Evolutionary conservation across 2,113 vertebrate species (phyloP).

Genomic region (Phyllostomus discolor): DNA sequence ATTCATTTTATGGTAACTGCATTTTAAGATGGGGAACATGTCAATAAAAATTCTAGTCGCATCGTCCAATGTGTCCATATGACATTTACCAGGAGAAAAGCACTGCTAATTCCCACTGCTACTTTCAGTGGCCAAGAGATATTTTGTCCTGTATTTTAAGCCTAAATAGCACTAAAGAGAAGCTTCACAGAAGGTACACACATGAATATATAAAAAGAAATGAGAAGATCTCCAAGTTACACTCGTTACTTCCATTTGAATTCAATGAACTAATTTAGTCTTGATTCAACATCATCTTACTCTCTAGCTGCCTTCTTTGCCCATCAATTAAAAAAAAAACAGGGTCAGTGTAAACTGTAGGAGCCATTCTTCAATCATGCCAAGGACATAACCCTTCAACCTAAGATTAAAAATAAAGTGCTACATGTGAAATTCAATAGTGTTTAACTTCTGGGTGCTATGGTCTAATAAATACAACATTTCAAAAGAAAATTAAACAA

Average conservation of each 20-base stretch:
- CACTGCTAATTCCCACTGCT: neutral
- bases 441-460: constrained; percentile 71
- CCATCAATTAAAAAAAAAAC: constrained; percentile 30
- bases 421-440: constrained; percentile 61
- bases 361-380: constrained; percentile 50
- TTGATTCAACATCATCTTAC: constrained; percentile 19
- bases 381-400: constrained; percentile 59
- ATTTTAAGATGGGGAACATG: constrained; percentile 36
- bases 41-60: constrained; percentile 18
- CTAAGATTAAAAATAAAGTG: constrained; percentile 63
- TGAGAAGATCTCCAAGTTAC: neutral
- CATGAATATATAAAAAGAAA: neutral
- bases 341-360: constrained; percentile 33
- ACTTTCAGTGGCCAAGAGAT: neutral
- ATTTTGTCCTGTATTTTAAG: constrained; percentile 18
- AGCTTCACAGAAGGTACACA: neutral
- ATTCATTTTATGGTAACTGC: constrained; percentile 40
- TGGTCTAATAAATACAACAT: constrained; percentile 68
- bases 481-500: constrained; percentile 78
- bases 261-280: constrained; percentile 24
- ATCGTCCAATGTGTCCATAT: neutral
- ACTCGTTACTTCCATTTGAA: neutral
- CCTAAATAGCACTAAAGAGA: neutral
- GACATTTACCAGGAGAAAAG: neutral
- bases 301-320: constrained; percentile 36